Percentiles rank a stretch among this genome's conserved stretches.
phyloP scores from a whole-genome alignment of 1,140 invertebrate species.

The Drosophila ficusphila region DNA sequence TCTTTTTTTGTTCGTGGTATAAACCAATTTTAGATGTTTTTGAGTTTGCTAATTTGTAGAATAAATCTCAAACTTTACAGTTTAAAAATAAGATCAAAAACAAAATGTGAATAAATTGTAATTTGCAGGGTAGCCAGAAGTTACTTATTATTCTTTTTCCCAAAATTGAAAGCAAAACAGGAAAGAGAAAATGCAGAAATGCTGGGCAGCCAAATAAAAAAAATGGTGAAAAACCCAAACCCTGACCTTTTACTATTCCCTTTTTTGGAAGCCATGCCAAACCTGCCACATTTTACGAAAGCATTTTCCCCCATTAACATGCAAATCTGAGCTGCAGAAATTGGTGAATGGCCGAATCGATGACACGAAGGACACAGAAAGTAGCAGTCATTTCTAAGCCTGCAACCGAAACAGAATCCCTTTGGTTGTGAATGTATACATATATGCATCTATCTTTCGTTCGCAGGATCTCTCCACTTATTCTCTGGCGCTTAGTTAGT shows the following conservation, averaged over 20 bases:
- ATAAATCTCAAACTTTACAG: too few species aligned
- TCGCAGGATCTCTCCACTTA: neutral
- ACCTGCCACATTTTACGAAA: too few species aligned
- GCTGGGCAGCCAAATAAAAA: neutral
- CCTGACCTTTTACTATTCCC: too few species aligned
- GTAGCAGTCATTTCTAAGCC: neutral
- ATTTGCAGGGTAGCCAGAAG: neutral
- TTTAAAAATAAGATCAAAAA: too few species aligned
- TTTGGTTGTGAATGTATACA: neutral
- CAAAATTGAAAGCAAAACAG: slow-evolving; percentile 6
- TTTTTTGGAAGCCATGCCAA: too few species aligned
- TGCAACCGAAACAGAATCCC: slow-evolving; percentile 14
- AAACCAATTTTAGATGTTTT: neutral
- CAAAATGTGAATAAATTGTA: too few species aligned
- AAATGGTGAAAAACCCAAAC: neutral
- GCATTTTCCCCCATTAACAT: slow-evolving; percentile 34
- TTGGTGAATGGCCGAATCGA: slow-evolving; percentile 46
- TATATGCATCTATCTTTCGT: too few species aligned
- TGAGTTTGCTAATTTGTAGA: neutral
- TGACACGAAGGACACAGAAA: slow-evolving; percentile 12
- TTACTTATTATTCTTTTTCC: slow-evolving; percentile 7
- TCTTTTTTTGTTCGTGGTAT: neutral
- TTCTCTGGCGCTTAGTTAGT: slow-evolving; percentile 20
- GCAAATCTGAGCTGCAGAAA: slow-evolving; percentile 51
- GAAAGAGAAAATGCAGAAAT: neutral